Conservation (phyloP, 2,113 vertebrate genomes). For the Cranoglanis bouderius region DNA sequence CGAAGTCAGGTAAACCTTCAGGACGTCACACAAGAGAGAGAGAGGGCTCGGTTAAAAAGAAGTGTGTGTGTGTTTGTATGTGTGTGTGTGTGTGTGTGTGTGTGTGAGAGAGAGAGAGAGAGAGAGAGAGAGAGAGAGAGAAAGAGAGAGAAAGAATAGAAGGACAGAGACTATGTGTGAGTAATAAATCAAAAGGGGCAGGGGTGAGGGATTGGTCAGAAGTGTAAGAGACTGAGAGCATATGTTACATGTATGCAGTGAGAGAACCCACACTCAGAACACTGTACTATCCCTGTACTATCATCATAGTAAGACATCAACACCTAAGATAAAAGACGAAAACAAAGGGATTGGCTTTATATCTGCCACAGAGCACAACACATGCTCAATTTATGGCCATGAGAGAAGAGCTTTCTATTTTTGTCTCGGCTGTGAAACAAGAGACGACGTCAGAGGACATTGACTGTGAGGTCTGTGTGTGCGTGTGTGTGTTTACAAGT, state of each 20-base stretch:
- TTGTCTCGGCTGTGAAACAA: conserved; percentile 68
- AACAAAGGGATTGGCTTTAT: conserved; percentile 22
- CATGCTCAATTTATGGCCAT: conserved; percentile 67
- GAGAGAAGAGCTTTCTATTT: conserved; percentile 72
- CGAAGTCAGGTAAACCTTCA: conserved; percentile 28
- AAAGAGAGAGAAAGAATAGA: conserved; percentile 19
- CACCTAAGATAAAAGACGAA: not conserved
- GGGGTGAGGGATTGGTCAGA: not conserved
- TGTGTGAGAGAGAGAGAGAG: conserved; percentile 5
- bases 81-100: not conserved
- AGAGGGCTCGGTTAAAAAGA: conserved; percentile 42
- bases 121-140: conserved; percentile 34
- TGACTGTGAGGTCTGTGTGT: conserved; percentile 21
- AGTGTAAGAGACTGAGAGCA: conserved; percentile 22
- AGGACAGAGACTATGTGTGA: conserved; percentile 33
- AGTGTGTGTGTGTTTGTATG: conserved; percentile 16
- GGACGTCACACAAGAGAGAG: conserved; percentile 20
- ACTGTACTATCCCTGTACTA: not conserved
- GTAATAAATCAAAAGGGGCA: conserved; percentile 37
- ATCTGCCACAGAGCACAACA: conserved; percentile 56
- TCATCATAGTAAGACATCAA: conserved; percentile 13
- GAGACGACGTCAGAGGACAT: conserved; percentile 49
- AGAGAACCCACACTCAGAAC: not conserved
- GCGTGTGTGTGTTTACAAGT: conserved; percentile 11
- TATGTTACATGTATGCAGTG: not conserved